Evolutionary conservation across 2,797 vertebrate genomes (phyloP).

Genomic region (Sebastes vulpes): DNA sequence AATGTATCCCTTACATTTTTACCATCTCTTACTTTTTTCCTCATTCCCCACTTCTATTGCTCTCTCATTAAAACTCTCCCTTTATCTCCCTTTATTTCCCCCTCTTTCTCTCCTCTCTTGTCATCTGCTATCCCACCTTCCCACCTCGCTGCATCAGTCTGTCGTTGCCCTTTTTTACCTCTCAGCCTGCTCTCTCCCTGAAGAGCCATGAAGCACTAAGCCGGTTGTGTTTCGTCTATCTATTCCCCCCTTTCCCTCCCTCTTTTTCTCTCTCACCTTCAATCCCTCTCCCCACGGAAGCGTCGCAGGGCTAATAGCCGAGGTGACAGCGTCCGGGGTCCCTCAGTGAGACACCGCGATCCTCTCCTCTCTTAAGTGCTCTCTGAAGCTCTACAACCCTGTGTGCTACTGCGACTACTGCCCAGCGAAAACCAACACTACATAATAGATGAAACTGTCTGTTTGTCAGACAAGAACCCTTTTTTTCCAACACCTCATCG

Average conservation of each 20-base stretch:
- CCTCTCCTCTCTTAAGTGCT: conserved; percentile 73
- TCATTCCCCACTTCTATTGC: background rate
- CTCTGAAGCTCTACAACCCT: conserved; percentile 49
- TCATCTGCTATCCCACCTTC: conserved; percentile 39
- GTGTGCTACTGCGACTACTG: conserved; percentile 25
- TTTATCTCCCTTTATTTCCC: background rate
- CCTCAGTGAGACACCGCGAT: conserved; percentile 49
- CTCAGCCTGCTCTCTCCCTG: conserved; percentile 17
- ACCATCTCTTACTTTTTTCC: background rate
- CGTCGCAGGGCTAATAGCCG: conserved; percentile 61
- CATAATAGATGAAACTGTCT: conserved; percentile 77
- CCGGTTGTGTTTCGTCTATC: conserved; percentile 21
- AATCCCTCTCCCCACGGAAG: conserved; percentile 41
- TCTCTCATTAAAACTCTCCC: conserved; percentile 1
- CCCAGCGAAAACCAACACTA: conserved; percentile 56
- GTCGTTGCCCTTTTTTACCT: conserved; percentile 33
- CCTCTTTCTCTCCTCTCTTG: conserved; percentile 13
- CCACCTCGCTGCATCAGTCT: conserved; percentile 25
- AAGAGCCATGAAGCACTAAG: conserved; percentile 41
- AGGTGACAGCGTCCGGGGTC: conserved; percentile 62
- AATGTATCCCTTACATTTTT: background rate
- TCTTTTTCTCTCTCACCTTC: conserved; percentile 53
- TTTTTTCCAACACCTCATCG: conserved; percentile 39
- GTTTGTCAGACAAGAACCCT: conserved; percentile 58
- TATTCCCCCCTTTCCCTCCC: background rate